phyloP scores from a whole-genome alignment of 2,797 vertebrate species.

The Chromobotia macracanthus region DNA sequence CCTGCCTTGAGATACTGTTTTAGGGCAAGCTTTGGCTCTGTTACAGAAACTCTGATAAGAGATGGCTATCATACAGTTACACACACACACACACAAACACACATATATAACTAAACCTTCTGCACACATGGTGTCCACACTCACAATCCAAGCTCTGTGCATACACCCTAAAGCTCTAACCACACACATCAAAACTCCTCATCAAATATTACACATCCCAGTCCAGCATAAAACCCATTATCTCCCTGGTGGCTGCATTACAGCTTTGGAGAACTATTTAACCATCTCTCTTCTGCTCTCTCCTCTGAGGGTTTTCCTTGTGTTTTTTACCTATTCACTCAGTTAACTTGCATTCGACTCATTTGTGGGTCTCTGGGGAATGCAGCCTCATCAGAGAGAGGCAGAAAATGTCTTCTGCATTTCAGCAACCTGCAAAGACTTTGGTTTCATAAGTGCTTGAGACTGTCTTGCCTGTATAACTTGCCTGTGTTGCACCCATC shows the following conservation, averaged over 20 bases:
- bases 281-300: conserved; percentile 1
- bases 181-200: not conserved
- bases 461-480: conserved; percentile 16
- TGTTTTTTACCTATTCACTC: not conserved
- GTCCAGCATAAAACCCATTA: conserved; percentile 23
- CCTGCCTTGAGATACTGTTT: conserved; percentile 42
- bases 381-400: not conserved
- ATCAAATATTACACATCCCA: conserved; percentile 32
- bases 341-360: conserved; percentile 20
- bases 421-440: conserved; percentile 25
- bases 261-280: conserved; percentile 13
- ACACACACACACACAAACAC: conserved; percentile 25
- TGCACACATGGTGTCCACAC: not conserved
- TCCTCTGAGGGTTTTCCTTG: conserved; percentile 16
- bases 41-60: conserved; percentile 44
- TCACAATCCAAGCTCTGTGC: conserved; percentile 14
- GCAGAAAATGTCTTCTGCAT: conserved; percentile 22
- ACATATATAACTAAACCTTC: conserved; percentile 4
- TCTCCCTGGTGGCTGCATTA: conserved; percentile 4
- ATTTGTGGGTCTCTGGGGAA: conserved; percentile 31
- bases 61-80: conserved; percentile 35
- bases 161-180: conserved; percentile 6
- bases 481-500: not conserved
- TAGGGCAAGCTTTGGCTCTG: conserved; percentile 41
- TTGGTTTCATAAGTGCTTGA: conserved; percentile 13